Conservation (phyloP, 1,140 invertebrate species). For the Ganaspis sp. region DNA sequence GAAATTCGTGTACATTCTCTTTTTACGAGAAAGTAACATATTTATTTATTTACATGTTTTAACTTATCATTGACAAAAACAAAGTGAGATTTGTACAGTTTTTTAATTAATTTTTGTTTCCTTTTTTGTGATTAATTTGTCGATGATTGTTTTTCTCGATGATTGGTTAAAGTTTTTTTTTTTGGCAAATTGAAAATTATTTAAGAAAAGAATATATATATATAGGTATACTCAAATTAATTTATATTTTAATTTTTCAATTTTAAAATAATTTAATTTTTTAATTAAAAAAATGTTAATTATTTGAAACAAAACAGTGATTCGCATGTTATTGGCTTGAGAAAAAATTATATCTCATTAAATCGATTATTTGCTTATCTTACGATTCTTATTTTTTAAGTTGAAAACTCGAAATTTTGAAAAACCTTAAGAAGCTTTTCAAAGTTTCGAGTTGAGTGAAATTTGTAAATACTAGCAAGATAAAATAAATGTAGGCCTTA, state of each 20-base stretch:
- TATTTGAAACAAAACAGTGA: neutral
- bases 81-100: constrained; percentile 17
- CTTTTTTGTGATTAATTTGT: neutral
- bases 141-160: constrained; percentile 13
- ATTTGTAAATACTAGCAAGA: neutral
- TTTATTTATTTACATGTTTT: neutral
- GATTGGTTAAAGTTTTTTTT: neutral
- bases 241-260: too few species aligned
- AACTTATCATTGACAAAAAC: constrained; percentile 10
- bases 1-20: neutral
- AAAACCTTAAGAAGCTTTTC: neutral
- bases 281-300: too few species aligned
- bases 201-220: neutral
- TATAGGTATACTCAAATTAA: too few species aligned
- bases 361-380: neutral
- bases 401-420: constrained; percentile 7
- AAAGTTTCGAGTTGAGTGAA: constrained; percentile 6
- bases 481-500: constrained; percentile 19
- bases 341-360: neutral
- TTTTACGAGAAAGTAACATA: neutral
- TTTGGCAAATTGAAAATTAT: neutral
- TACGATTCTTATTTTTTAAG: neutral
- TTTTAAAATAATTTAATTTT: too few species aligned
- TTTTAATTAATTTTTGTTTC: neutral
- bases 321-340: neutral